phyloP scores from a whole-genome alignment of 2,113 vertebrate genomes.

The Empidonax alnorum region DNA sequence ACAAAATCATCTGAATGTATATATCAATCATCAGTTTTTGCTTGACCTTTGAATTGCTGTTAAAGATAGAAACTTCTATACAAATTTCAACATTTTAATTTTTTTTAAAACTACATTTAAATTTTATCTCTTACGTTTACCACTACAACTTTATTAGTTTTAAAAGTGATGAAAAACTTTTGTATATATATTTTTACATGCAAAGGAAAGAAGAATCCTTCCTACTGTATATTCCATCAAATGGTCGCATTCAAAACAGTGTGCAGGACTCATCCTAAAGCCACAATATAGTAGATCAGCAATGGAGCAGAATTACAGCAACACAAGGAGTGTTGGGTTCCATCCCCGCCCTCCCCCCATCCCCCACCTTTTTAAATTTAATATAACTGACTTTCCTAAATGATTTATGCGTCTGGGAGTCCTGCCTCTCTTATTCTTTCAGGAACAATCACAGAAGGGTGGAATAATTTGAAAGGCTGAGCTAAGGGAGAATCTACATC shows the following conservation, averaged over 20 bases:
- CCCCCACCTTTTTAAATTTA: slow-evolving; percentile 10
- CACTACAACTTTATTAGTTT: neutral
- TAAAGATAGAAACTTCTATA: neutral
- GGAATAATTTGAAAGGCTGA: slow-evolving; percentile 44
- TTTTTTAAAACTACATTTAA: neutral
- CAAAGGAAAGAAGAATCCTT: neutral
- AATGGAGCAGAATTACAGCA: neutral
- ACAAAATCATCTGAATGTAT: neutral
- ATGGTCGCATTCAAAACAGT: neutral
- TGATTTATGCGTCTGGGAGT: slow-evolving; percentile 22
- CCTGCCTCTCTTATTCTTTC: slow-evolving; percentile 26
- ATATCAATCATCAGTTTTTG: neutral
- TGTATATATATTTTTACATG: neutral
- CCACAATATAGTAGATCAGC: neutral
- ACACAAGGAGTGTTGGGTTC: neutral
- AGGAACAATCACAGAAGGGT: slow-evolving; percentile 31
- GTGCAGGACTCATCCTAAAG: neutral
- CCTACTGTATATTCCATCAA: neutral
- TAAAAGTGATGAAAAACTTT: neutral
- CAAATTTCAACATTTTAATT: neutral
- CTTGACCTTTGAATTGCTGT: neutral
- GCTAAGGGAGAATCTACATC: slow-evolving; percentile 26
- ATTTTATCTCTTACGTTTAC: neutral
- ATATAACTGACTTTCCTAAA: slow-evolving; percentile 23
- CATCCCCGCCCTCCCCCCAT: neutral